Base-by-base conservation (phyloP, 2,113 vertebrate species). In the Sapayoa aenigma region DNA sequence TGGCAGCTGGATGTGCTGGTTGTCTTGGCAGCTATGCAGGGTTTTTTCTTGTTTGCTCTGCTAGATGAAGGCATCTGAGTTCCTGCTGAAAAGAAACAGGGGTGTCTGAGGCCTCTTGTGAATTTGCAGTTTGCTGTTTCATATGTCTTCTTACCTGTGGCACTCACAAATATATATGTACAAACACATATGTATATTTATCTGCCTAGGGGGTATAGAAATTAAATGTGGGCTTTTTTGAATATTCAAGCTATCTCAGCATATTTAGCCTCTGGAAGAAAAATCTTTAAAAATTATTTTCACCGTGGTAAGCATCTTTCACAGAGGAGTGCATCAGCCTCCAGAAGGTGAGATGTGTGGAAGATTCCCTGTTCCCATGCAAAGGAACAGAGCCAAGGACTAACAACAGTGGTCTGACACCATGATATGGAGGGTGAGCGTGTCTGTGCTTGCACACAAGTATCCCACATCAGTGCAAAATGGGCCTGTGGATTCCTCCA, bases 381-480 rank as follows among this genome's bases (percentile, higher is more conserved):
- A 5, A 53, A 68, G 69, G 37, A 93, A n/a, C 33, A 0, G 1
- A 78, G 79, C 65, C 68, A 74, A 84, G 44, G 56, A 65, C 39
- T 91, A 42, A 30, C 24, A 31, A 12, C 3, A 3, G 62, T 21
- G 79, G 67, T 74, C 66, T 55, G 35, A 52, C 58, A 6, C 52
- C 47, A 30, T 5, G 1, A 6, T 9, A n/a, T 0, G 0, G 42
- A 56, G 44, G 69, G 69, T 4, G 2, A 77, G 60, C 3, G 1
- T 1, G 1, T 53, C 85, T 74, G 19, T 60, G 55, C 87, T 84
- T 16, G 21, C 22, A 5, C 15, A n/a, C 2, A 13, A 94, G 56
- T 67, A 74, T 84, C 68, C 80, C 33, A 20, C 69, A 25, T 68
- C 14, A 4, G 53, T 83, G 86, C 75, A 80, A 53, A 93, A 76